Conservation (phyloP, 2,113 vertebrate genomes). For the Paraplagusia blochii region DNA sequence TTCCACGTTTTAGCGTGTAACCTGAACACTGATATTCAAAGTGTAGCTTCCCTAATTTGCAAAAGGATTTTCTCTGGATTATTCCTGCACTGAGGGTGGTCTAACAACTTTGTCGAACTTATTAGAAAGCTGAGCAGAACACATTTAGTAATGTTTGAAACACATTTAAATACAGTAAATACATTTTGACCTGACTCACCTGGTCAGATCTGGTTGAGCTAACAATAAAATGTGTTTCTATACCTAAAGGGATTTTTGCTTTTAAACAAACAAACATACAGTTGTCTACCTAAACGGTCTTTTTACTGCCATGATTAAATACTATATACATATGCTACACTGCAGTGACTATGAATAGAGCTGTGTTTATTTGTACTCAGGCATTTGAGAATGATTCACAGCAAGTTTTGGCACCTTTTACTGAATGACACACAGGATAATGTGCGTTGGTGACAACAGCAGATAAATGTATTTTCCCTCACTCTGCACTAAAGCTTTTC, state of each 20-base stretch:
- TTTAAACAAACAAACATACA: too few relatives aligned
- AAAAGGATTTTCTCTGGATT: constrained; percentile 39
- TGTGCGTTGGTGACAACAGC: background rate
- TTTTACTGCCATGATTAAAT: too few relatives aligned
- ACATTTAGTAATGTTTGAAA: too few relatives aligned
- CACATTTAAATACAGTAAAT: background rate
- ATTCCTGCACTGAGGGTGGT: constrained; percentile 21
- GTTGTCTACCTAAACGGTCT: too few relatives aligned
- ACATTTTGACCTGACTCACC: background rate
- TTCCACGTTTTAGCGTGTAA: constrained; percentile 36
- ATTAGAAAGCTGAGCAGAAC: constrained; percentile 29
- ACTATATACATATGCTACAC: too few relatives aligned
- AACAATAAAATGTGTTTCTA: too few relatives aligned
- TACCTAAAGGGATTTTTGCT: too few relatives aligned
- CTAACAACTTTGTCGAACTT: constrained; percentile 48
- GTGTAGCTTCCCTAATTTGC: constrained; percentile 39
- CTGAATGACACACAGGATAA: background rate
- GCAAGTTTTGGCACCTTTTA: background rate
- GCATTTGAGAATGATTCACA: background rate
- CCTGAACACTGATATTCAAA: constrained; percentile 43
- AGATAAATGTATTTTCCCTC: constrained; percentile 5
- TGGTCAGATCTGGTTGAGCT: too few relatives aligned
- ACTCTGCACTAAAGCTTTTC: background rate
- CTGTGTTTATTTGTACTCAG: background rate
- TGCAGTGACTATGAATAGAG: background rate